These are phyloP conservation scores for Epirrita christyi DNA, from an alignment of 2,888 invertebrate genomes.

Conservation along the genomic window DNA sequence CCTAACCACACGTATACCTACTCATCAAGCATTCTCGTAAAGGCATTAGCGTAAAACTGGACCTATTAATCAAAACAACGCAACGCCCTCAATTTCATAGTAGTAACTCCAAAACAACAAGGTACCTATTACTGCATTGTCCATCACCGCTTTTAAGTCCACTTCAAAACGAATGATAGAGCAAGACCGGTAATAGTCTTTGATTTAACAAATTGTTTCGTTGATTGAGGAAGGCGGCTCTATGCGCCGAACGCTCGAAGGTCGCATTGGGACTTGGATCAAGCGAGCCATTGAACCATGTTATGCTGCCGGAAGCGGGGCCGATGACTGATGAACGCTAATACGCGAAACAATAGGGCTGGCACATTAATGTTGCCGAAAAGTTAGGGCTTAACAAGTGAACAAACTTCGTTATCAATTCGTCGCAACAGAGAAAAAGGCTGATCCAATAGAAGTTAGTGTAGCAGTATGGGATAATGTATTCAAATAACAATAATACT, in stretches of 20 bases:
- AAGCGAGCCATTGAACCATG: constrained; percentile 74
- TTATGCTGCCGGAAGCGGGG: constrained; percentile 73
- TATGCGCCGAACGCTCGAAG: constrained; percentile 61
- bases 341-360: constrained; percentile 54
- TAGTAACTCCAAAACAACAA: not conserved
- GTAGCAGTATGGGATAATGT: too few relatives aligned
- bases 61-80: constrained; percentile 31
- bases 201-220: constrained; percentile 28
- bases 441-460: too few relatives aligned
- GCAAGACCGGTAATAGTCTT: constrained; percentile 33
- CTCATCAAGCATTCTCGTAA: constrained; percentile 20
- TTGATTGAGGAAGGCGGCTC: constrained; percentile 20
- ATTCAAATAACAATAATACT: too few relatives aligned
- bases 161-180: constrained; percentile 7
- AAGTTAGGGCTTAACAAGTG: not conserved
- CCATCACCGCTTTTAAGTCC: constrained; percentile 33
- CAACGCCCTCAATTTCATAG: constrained; percentile 18
- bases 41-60: constrained; percentile 25
- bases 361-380: constrained; percentile 23
- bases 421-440: too few relatives aligned
- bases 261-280: constrained; percentile 55
- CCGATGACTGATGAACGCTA: constrained; percentile 73
- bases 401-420: too few relatives aligned
- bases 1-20: not conserved
- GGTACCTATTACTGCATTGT: constrained; percentile 5